Evolutionary conservation across 2,113 vertebrate species (phyloP).

Genomic region (Phyllostomus hastatus): DNA sequence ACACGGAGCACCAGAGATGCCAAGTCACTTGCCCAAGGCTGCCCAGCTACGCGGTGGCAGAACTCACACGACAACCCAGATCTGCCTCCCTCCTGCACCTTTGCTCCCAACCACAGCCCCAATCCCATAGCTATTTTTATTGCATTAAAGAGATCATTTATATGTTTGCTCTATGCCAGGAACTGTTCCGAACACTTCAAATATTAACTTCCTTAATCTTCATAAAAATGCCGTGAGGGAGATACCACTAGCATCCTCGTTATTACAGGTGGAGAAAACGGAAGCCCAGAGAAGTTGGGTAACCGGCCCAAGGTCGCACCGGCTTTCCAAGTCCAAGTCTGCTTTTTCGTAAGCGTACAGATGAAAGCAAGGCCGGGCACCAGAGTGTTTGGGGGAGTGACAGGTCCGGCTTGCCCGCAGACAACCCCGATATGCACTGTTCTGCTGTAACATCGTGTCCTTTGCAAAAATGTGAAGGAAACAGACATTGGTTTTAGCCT

Average conservation of each 20-base stretch:
- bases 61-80: not conserved
- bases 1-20: not conserved
- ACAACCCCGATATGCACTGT: rapidly evolving
- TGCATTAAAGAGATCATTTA: not conserved
- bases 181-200: not conserved
- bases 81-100: not conserved
- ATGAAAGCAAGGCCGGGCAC: not conserved
- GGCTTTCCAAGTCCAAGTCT: not conserved
- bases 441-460: rapidly evolving
- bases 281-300: not conserved
- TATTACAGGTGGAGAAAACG: not conserved
- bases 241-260: not conserved
- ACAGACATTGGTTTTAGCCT: not conserved
- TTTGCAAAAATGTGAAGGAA: not conserved
- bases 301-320: not conserved
- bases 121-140: not conserved
- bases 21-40: not conserved
- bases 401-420: too few relatives aligned
- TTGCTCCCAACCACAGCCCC: too few relatives aligned
- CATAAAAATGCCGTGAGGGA: not conserved
- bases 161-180: not conserved
- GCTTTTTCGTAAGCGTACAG: not conserved
- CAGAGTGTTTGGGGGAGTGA: not conserved
- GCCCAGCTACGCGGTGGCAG: not conserved
- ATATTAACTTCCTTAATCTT: not conserved